phyloP scores from a whole-genome alignment of 2,113 vertebrate species.

The Progne subis region DNA sequence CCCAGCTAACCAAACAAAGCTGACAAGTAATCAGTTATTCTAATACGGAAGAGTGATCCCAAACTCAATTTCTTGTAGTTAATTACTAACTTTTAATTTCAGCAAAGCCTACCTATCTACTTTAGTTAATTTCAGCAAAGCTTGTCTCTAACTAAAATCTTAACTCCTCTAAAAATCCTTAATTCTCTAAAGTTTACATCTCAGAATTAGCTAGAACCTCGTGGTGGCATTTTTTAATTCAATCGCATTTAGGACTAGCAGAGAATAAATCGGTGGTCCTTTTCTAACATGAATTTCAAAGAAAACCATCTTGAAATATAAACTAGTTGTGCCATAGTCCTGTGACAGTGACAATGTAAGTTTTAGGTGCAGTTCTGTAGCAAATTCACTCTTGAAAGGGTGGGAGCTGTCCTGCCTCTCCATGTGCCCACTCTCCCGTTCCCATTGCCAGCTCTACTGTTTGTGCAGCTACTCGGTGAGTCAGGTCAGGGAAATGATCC shows the following conservation, averaged over 20 bases:
- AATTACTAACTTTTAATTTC: too few relatives aligned
- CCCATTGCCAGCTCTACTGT: background rate
- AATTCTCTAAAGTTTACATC: too few relatives aligned
- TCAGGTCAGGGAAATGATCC: constrained; percentile 38
- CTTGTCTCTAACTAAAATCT: too few relatives aligned
- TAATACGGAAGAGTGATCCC: too few relatives aligned
- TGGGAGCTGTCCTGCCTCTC: background rate
- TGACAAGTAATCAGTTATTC: too few relatives aligned
- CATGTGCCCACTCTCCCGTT: rapidly evolving
- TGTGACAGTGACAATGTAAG: background rate
- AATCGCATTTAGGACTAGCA: background rate
- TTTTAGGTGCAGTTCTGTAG: background rate
- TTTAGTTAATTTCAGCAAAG: too few relatives aligned
- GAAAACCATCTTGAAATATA: background rate
- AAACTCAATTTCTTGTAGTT: too few relatives aligned
- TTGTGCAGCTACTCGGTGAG: background rate
- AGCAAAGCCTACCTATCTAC: too few relatives aligned
- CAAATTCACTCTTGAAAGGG: background rate
- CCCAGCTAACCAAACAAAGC: too few relatives aligned
- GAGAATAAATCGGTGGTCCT: background rate
- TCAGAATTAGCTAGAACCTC: background rate
- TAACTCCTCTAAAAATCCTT: too few relatives aligned
- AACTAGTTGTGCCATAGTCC: background rate
- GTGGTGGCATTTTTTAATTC: background rate
- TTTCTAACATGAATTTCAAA: background rate